Evolutionary conservation across 2,113 vertebrate genomes (phyloP).

Genomic region (Rhizomys pruinosus): DNA sequence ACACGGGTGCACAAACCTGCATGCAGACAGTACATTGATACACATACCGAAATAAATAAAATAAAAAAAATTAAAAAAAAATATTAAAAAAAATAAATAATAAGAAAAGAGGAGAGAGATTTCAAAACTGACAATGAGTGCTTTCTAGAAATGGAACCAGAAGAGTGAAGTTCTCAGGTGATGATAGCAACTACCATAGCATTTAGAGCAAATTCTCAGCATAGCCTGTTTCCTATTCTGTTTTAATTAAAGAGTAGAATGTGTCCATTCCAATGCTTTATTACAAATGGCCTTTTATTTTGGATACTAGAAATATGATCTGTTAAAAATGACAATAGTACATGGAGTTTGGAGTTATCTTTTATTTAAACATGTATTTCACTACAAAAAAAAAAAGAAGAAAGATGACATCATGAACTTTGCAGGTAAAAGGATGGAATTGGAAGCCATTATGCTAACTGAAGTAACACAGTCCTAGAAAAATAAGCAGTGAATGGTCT

Average conservation of each 20-base stretch:
- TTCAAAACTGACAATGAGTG: not conserved
- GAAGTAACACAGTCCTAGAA: too few relatives aligned
- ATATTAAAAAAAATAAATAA: too few relatives aligned
- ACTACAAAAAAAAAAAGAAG: too few relatives aligned
- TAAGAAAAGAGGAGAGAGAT: not conserved
- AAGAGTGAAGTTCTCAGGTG: not conserved
- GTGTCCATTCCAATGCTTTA: not conserved
- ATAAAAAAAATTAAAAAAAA: too few relatives aligned
- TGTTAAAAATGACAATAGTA: not conserved
- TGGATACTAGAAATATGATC: not conserved
- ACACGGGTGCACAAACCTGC: too few relatives aligned
- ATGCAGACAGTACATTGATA: too few relatives aligned
- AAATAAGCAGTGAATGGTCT: too few relatives aligned
- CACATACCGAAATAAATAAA: too few relatives aligned
- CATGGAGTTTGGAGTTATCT: too few relatives aligned
- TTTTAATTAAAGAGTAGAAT: not conserved
- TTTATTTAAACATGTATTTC: not conserved
- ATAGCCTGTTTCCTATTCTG: not conserved
- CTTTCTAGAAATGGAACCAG: not conserved
- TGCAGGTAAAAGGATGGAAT: too few relatives aligned
- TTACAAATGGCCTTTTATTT: not conserved
- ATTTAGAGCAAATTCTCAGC: not conserved
- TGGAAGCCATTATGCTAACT: too few relatives aligned
- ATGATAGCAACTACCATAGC: not conserved
- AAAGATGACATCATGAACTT: too few relatives aligned